Evolutionary conservation across 2,797 vertebrate species (phyloP).

Genomic region (Philypnodon macrostomus): DNA sequence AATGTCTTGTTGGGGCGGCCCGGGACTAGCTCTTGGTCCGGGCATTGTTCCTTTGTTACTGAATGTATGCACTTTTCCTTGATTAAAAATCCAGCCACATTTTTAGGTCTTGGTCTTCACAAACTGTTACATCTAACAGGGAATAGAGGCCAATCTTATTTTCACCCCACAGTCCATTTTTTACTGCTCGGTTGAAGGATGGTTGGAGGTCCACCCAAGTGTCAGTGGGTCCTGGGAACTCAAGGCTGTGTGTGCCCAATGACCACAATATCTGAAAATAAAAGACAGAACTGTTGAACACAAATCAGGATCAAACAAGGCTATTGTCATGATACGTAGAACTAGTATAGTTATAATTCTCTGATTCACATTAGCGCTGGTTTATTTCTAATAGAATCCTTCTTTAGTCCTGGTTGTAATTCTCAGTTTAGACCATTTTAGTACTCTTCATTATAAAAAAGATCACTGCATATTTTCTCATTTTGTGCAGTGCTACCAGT

Average conservation of each 20-base stretch:
- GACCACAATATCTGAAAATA: constrained; percentile 31
- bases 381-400: too few species aligned
- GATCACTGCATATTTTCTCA: neutral
- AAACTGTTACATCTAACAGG: neutral
- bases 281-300: neutral
- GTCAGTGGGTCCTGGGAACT: constrained; percentile 23
- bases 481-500: neutral
- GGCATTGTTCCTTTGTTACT: constrained; percentile 58
- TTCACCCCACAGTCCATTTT: constrained; percentile 49
- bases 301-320: too few species aligned
- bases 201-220: constrained; percentile 30
- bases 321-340: too few species aligned
- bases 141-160: neutral
- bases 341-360: too few species aligned
- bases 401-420: too few species aligned
- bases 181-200: constrained; percentile 38
- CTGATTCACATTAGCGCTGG: too few species aligned
- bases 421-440: too few species aligned
- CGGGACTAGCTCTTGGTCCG: constrained; percentile 36
- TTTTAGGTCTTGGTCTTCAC: neutral
- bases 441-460: too few species aligned
- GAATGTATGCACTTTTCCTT: constrained; percentile 17
- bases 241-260: constrained; percentile 36
- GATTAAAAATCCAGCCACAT: neutral
- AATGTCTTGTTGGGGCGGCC: constrained; percentile 47